Base-by-base conservation (phyloP, 2,888 invertebrate species). In the Ectobius pallidus region DNA sequence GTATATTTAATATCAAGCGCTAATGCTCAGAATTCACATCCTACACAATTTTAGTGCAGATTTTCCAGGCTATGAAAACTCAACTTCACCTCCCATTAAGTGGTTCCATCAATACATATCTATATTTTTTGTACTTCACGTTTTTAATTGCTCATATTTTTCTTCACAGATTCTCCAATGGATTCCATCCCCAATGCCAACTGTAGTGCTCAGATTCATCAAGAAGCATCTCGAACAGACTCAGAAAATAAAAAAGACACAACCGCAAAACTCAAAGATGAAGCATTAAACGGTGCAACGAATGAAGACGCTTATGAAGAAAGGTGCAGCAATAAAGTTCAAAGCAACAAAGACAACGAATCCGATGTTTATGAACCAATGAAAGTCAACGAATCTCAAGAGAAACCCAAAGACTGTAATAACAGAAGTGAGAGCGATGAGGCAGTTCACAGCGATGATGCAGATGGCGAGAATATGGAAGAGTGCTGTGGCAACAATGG, bases 201-300 rank as follows among this genome's bases (percentile, higher is more conserved):
- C 11, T 58, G 61, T 34, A 70, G 34, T 49, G 61, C 46, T 0
- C 72, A 70, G 32, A 25, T 49, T 18, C 72, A 62, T 3, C 74
- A 74, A 30, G 74, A 74, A 46, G 30, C 74, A 20, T 74, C 74
- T 9, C 55, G 70, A 44, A 72, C 74, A n/a, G 71, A 74, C 62
- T 20, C 49, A 25, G 72, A 63, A 16, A 62, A 34, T 9, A n/a
- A 25, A 70, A 39, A 65, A 32, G 62, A 34, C 34, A 62, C 44
- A 62, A 58, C 44, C 44, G 16, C n/a, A 20, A 30, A 30, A 27
- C 20, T 27, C 61, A 49, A 27, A 20, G 55, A 63, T 27, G n/a
- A 39, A 30, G 46, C 18, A 27, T 18, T 20, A 9, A 22, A 34
- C 14, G 11, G 9, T 7, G 11, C 25, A 49, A 34, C 18, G n/a